A percentile compares a stretch with the other conserved stretches of the same genome.
Conservation (phyloP, 2,113 vertebrate species). For the Leucopsar rothschildi region DNA sequence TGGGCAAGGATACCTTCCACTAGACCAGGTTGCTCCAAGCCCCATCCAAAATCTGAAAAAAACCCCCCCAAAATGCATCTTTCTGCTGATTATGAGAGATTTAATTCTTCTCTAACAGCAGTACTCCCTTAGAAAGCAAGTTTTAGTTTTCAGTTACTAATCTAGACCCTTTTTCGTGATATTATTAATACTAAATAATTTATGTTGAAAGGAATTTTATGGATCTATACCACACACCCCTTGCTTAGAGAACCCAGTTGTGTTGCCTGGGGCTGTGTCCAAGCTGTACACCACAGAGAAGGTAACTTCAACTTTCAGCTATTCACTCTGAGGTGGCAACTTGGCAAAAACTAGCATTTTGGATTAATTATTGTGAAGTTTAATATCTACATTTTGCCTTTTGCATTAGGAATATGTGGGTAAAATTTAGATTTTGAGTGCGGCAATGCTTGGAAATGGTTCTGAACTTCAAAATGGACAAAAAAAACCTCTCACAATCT, state of each 20-base stretch:
- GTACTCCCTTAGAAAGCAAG: not conserved
- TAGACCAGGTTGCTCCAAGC: not conserved
- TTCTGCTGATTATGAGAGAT: not conserved
- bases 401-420: not conserved
- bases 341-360: not conserved
- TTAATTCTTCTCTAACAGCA: not conserved
- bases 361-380: not conserved
- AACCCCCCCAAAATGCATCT: not conserved
- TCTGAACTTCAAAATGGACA: not conserved
- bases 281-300: not conserved
- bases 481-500: accelerated
- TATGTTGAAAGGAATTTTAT: not conserved
- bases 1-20: not conserved
- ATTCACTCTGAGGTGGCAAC: not conserved
- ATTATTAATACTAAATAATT: not conserved
- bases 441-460: not conserved
- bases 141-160: not conserved
- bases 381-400: not conserved
- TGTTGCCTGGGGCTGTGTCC: not conserved
- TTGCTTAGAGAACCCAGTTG: accelerated
- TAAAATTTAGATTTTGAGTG: not conserved
- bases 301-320: not conserved
- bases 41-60: not conserved
- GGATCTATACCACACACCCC: not conserved
- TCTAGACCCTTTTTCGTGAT: not conserved